phyloP scores from a whole-genome alignment of 2,888 invertebrate species.

The Cheilosia scutellata region DNA sequence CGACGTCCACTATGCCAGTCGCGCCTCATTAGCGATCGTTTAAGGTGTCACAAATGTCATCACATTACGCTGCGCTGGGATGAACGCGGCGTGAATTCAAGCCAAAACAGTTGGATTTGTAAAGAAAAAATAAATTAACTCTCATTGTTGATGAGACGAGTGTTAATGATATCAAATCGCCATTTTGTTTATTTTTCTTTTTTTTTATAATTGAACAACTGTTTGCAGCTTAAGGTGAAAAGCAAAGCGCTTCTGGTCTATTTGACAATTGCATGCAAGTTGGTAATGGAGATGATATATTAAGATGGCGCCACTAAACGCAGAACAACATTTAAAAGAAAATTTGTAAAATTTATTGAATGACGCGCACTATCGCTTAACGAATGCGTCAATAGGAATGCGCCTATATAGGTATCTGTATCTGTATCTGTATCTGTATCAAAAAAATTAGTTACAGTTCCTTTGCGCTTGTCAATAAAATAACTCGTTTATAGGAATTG shows the following conservation, averaged over 20 bases:
- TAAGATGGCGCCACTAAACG: neutral
- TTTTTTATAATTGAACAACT: constrained; percentile 23
- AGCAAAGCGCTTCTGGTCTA: neutral
- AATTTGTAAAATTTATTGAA: constrained; percentile 11
- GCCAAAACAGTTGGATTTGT: constrained; percentile 32
- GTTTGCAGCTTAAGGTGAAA: constrained; percentile 17
- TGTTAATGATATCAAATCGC: neutral
- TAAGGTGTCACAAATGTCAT: constrained; percentile 70
- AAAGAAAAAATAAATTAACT: constrained; percentile 2
- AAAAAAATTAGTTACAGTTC: constrained; percentile 10
- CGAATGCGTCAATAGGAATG: constrained; percentile 36
- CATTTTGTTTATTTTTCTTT: neutral
- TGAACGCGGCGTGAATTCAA: constrained; percentile 22
- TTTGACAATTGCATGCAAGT: neutral
- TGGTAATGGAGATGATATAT: neutral
- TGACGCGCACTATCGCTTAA: constrained; percentile 19
- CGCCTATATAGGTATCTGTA: no score
- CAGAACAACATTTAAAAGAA: constrained; percentile 1
- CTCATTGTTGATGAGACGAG: neutral
- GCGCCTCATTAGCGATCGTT: constrained; percentile 70
- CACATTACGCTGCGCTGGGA: constrained; percentile 46
- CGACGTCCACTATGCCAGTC: neutral
- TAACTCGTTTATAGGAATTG: constrained; percentile 25
- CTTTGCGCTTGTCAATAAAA: constrained; percentile 21
- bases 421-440: constrained; percentile 4